Conservation (phyloP, 2,113 vertebrate species). For the Macaca fascicularis region DNA sequence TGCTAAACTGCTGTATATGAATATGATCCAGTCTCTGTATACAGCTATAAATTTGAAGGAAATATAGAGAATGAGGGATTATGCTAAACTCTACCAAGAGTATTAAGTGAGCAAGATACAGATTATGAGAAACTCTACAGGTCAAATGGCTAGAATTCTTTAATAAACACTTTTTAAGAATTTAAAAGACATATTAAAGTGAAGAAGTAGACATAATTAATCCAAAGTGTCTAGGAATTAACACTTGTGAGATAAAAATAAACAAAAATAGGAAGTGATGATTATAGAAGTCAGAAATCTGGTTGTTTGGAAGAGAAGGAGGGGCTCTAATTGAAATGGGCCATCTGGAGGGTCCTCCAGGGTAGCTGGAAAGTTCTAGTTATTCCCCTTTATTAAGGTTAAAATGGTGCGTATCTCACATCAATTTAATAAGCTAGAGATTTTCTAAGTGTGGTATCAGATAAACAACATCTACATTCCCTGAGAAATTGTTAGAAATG, state of each 20-base stretch:
- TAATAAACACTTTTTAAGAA: not conserved
- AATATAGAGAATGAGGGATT: not conserved
- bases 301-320: not conserved
- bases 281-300: not conserved
- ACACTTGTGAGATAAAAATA: not conserved
- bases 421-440: not conserved
- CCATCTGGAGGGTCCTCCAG: not conserved
- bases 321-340: not conserved
- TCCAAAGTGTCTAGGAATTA: not conserved
- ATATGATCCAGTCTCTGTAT: not conserved
- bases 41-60: not conserved
- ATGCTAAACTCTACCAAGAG: not conserved
- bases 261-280: not conserved
- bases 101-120: not conserved
- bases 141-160: not conserved
- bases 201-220: not conserved
- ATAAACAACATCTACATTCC: not conserved
- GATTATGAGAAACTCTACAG: not conserved
- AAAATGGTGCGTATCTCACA: not conserved
- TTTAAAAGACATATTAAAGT: not conserved
- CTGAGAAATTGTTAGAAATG: not conserved
- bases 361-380: not conserved
- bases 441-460: not conserved
- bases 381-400: not conserved
- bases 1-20: not conserved